Evolutionary conservation across 1,140 invertebrate genomes (phyloP).

Genomic region (Caerostris darwini): DNA sequence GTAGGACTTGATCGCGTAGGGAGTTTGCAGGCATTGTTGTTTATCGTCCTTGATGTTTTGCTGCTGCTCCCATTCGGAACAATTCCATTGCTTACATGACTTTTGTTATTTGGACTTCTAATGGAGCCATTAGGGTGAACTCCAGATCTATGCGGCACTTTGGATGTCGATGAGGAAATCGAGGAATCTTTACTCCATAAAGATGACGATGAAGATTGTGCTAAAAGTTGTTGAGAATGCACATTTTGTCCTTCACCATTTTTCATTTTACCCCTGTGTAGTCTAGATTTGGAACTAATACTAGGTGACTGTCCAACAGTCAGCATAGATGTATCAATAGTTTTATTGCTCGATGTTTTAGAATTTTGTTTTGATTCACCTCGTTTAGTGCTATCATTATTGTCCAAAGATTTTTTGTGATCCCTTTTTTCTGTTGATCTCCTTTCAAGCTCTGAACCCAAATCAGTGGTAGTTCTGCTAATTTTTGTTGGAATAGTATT

Average conservation of each 20-base stretch:
- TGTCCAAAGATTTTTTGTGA: slow-evolving; percentile 56
- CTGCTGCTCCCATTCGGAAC: slow-evolving; percentile 19
- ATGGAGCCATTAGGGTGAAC: background rate
- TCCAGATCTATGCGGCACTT: slow-evolving; percentile 30
- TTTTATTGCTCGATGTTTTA: slow-evolving; percentile 37
- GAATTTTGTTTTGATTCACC: slow-evolving; percentile 55
- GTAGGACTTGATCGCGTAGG: slow-evolving; percentile 71
- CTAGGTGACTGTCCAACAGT: slow-evolving; percentile 68
- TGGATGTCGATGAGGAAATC: slow-evolving; percentile 38
- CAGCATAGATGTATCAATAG: slow-evolving; percentile 46
- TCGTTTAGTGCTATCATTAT: slow-evolving; percentile 47
- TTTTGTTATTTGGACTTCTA: slow-evolving; percentile 10
- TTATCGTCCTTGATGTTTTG: slow-evolving; percentile 51
- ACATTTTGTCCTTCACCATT: slow-evolving; percentile 11
- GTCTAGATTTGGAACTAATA: slow-evolving; percentile 61
- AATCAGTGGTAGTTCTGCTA: slow-evolving; percentile 7
- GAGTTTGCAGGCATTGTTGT: slow-evolving; percentile 36
- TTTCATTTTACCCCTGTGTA: slow-evolving; percentile 66
- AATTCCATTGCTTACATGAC: slow-evolving; percentile 9
- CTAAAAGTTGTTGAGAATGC: slow-evolving; percentile 43
- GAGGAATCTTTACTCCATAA: slow-evolving; percentile 73
- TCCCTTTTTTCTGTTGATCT: slow-evolving; percentile 45
- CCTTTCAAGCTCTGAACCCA: slow-evolving; percentile 52
- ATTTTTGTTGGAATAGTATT: slow-evolving; percentile 44
- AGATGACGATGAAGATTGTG: slow-evolving; percentile 68